Evolutionary conservation across 2,888 invertebrate genomes (phyloP), one percentile per base, ranked within the genome.

Genomic region (Drosophila anomalata): DNA sequence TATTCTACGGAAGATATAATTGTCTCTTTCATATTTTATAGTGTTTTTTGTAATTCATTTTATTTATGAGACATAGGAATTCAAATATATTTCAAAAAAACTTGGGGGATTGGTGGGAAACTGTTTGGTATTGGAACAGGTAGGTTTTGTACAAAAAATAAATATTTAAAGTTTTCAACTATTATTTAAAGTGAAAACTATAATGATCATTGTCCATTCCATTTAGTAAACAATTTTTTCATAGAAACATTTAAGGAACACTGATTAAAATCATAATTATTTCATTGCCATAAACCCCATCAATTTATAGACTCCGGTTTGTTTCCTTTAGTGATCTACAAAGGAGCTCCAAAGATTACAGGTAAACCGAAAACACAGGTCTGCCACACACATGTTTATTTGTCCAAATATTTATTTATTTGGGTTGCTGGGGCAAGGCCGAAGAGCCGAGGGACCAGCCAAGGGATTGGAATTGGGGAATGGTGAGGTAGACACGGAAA

Each of bases 381-480:
- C 58, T 47, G 46, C 46, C 41, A 29, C 58, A 47, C 68, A 52
- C 56, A 73, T 76, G 79, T 71, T 72, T 63, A 63, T 74, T 71
- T 83, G 80, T 83, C 73, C 78, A 86, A 83, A 86, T 83, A 83
- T 86, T 83, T 83, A 80, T 83, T 70, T 73, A 76, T 73, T 57
- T 77, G 55, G 68, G 52, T 53, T 59, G 50, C 41, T 55, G 44
- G 56, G 54, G 55, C 80, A 79, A 83, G 79, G 83, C 79, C 83
- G 78, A 65, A 50, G 56, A 48, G 12, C 12, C 44, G 48, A n/a
- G 48, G 44, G 17, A 54, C 17, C 17, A 17, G 17, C 17, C 14
- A 14, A 9, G 44, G 36, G 26, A 44, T 12, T 29, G 11, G 6
- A 17, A 8, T 17, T 47, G 11, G 20, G 33, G 5, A 22, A 17